phyloP scores from a whole-genome alignment of 2,888 invertebrate genomes.

The Melinaea marsaeus region DNA sequence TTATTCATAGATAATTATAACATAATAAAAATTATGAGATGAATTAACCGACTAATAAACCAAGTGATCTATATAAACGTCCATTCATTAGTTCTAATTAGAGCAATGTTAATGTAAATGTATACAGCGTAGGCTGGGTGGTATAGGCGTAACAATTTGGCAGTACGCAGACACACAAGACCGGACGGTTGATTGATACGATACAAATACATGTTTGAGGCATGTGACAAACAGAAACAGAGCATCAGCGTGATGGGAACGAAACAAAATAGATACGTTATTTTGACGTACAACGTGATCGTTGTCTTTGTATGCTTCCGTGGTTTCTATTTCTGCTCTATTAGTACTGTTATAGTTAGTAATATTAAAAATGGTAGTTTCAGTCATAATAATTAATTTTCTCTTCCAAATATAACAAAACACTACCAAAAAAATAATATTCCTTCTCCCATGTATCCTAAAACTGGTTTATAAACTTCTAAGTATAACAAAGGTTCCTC shows the following conservation, averaged over 20 bases:
- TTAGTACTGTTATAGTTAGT: no score
- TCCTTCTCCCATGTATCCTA: not conserved
- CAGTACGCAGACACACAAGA: constrained; percentile 4
- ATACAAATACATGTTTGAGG: constrained; percentile 10
- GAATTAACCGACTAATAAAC: not conserved
- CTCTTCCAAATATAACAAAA: no score
- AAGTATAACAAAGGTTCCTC: not conserved
- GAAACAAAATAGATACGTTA: not conserved
- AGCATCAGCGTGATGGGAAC: not conserved
- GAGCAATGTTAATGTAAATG: not conserved
- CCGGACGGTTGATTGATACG: constrained; percentile 9
- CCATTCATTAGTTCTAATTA: constrained; percentile 12
- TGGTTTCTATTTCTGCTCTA: no score
- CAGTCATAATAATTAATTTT: no score
- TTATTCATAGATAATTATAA: not conserved
- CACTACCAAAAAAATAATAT: not conserved
- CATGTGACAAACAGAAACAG: constrained; percentile 7
- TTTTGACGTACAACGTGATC: no score
- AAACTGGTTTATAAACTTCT: not conserved
- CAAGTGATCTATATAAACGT: constrained; percentile 7
- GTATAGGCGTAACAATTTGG: constrained; percentile 8
- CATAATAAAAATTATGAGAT: not conserved
- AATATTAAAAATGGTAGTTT: no score
- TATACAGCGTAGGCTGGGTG: not conserved
- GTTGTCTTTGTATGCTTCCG: no score